Base-by-base conservation (phyloP, 2,888 invertebrate genomes). In the Lasius fuliginosus region DNA sequence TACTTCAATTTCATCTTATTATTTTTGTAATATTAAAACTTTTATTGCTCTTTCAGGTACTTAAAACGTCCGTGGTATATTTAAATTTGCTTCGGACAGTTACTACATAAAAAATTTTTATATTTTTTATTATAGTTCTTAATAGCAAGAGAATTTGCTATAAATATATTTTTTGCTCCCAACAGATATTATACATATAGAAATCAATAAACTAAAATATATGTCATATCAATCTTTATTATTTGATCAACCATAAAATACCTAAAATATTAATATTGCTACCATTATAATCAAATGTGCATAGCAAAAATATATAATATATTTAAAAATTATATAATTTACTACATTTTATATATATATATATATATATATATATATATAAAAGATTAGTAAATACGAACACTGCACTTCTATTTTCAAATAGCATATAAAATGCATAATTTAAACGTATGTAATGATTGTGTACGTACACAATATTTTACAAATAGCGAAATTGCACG, bases 31-130 rank as follows among this genome's bases (percentile, higher is more conserved):
- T 46, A 58, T 2, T 69, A 1, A 68, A 1, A 74, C 1, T 27
- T 0, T 27, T 33, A 30, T 60, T 3, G 0, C 23, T 53, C 53
- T 77, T 88, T 18, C 68, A 88, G 86, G 85, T 88, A 53, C 58
- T 88, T 5, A 82, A 83, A 73, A 65, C 89, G 0, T 86, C 91
- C 11, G 30, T 90, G 11, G 81, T 82, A 9, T 91, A 90, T 65
- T 83, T 91, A 27, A 91, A 90, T 77, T 65, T 90, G 49, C 60
- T 90, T 15, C 88, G 85, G 53, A 87, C 83, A 1, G 67, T 90
- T 74, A 82, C 84, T 30, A 64, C 36, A 27, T 89, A 46, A 56
- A 67, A 60, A 4, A 60, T 27, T 60, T 58, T 40, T 36, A 46
- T 6, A 46, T 71, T 15, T 8, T 18, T 36, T 36, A 49, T 33